These are phyloP conservation scores for Elanus axillaris DNA, from an alignment of 2,113 vertebrate species.

Conservation along the genomic window DNA sequence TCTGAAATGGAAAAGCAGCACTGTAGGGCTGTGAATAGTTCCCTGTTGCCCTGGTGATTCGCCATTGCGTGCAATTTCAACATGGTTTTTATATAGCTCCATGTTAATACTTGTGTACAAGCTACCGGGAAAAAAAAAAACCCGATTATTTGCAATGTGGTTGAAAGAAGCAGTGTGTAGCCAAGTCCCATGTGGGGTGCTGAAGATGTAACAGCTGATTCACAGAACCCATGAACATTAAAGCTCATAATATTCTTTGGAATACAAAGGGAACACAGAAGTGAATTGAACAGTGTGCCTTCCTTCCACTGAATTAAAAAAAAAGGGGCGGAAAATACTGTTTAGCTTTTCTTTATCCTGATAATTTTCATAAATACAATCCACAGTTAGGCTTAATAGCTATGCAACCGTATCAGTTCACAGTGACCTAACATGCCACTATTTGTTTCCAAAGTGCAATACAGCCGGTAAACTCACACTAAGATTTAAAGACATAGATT, in stretches of 20 bases:
- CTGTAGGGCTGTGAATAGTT: background rate
- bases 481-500: background rate
- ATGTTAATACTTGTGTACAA: background rate
- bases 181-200: background rate
- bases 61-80: background rate
- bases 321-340: background rate
- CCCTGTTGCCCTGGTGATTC: background rate
- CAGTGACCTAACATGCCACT: rapidly evolving
- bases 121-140: background rate
- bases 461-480: background rate
- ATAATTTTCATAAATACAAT: background rate
- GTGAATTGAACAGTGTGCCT: background rate
- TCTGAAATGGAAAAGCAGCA: background rate
- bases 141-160: background rate
- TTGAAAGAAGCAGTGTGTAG: background rate
- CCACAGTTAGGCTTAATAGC: background rate
- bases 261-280: background rate
- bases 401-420: background rate
- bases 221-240: background rate
- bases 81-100: background rate
- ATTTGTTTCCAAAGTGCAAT: background rate
- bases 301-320: background rate
- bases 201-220: background rate
- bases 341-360: background rate
- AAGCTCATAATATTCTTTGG: background rate